Evolutionary conservation across 2,113 vertebrate species (phyloP), one percentile per base, ranked within the genome.

Genomic region (Leptobrachium leishanense): DNA sequence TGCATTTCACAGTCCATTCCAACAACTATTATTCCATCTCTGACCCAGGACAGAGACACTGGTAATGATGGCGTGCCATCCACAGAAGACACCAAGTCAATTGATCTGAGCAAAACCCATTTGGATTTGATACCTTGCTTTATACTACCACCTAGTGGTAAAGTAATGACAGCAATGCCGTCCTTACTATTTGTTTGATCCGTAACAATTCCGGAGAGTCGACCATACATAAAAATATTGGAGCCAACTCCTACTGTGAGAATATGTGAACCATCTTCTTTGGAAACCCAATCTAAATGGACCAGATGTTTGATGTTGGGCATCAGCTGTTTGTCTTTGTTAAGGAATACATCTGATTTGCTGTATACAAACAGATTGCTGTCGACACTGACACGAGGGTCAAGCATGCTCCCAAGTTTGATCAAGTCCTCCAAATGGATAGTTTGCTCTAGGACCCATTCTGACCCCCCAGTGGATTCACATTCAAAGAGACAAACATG

Each of bases 1-100:
- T 99, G 98, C 98, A 99, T 99, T 87, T 99, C 98, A 86, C 98
- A 99, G 84, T 99, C 98, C 98, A 99, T 99, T 41, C 98, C 97
- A 75, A 99, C 95, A 54, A 99, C 98, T 82, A 99, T 86, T 73
- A 99, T 99, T 31, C 98, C 98, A 68, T 99, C 98, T 85, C 98
- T 92, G 66, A 99, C 96, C 98, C 98, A 99, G 62, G 97, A 99
- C 9, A 99, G 89, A 67, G 97, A 98, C 43, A 99, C 98, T 0
- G 98, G 98, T 76, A 99, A 84, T 2, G 95, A 99, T 42, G 97
- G 98, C 0, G 97, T 98, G 13, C 97, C 97, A 43, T 99, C 98
- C 53, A 99, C 94, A 0, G 98, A 99, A 0, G 98, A 99, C 2
- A 99, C 88, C 55, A 98, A 89, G 86, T 98, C 95, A 83, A 99